These are phyloP conservation scores for Gryllus longicercus DNA, from an alignment of 2,888 invertebrate genomes.

Conservation along the genomic window DNA sequence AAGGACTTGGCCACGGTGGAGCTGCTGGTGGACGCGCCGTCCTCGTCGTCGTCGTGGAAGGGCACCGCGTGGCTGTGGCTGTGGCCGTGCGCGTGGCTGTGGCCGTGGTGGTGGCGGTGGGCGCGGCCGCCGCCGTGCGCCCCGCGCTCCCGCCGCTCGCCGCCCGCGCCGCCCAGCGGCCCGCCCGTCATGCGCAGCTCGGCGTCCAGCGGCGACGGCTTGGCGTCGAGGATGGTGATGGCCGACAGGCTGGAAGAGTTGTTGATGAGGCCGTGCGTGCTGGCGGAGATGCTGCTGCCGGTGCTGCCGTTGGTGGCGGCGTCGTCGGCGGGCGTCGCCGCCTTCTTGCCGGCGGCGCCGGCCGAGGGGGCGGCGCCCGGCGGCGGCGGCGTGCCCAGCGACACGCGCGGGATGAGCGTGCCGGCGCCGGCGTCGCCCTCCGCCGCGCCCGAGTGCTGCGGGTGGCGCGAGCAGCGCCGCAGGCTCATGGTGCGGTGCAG, in stretches of 20 bases:
- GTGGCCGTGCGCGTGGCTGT: conserved; percentile 29
- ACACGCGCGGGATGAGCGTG: conserved; percentile 18
- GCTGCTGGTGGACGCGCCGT: conserved; percentile 28
- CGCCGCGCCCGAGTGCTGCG: conserved; percentile 24
- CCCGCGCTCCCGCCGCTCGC: background rate
- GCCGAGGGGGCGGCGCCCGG: conserved; percentile 32
- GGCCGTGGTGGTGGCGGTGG: conserved; percentile 32
- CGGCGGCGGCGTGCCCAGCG: conserved; percentile 32
- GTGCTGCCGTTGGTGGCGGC: conserved; percentile 33
- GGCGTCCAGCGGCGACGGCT: conserved; percentile 39
- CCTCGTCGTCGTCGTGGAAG: conserved; percentile 32
- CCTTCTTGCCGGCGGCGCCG: conserved; percentile 30
- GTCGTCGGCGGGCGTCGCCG: conserved; percentile 31
- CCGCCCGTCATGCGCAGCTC: conserved; percentile 38
- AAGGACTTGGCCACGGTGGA: conserved; percentile 46
- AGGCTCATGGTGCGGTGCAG: conserved; percentile 56
- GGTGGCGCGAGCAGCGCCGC: conserved; percentile 48
- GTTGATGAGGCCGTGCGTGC: conserved; percentile 42
- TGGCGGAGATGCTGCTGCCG: conserved; percentile 39
- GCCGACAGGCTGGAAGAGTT: conserved; percentile 34
- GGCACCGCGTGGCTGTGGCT: conserved; percentile 32
- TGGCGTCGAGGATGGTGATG: conserved; percentile 36
- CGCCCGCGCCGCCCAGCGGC: background rate
- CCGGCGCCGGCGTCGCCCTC: background rate
- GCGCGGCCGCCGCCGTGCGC: conserved; percentile 25